Evolutionary conservation across 23 tunicate genomes (phyloP).

Genomic region (Ciona savignyi): DNA sequence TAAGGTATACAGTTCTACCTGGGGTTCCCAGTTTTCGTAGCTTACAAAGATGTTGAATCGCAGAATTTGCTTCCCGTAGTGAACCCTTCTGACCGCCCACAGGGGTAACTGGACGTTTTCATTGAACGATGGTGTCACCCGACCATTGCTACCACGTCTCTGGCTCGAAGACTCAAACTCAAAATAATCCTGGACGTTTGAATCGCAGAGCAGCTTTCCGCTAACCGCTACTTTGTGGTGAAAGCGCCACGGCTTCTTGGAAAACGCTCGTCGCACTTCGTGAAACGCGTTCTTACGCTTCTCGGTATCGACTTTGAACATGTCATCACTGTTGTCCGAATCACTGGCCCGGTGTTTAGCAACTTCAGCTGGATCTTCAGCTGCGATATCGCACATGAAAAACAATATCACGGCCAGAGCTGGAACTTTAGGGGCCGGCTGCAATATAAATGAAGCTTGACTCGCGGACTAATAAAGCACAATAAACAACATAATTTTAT

Average conservation of each 20-base stretch:
- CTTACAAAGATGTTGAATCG: constrained; percentile 61
- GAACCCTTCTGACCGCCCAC: constrained; percentile 76
- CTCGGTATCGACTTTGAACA: not conserved
- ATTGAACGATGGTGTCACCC: not conserved
- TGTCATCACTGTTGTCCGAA: constrained; percentile 1
- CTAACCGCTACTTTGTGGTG: constrained; percentile 71
- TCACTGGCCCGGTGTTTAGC: not conserved
- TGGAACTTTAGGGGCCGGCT: constrained; percentile 16
- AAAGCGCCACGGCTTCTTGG: constrained; percentile 53
- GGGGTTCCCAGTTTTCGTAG: constrained; percentile 56
- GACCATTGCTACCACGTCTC: not conserved
- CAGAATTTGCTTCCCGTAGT: constrained; percentile 56
- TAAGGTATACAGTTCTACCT: constrained; percentile 62
- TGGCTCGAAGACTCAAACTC: constrained; percentile 17
- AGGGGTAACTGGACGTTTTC: constrained; percentile 38
- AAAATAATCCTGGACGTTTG: constrained; percentile 73
- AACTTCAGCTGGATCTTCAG: not conserved
- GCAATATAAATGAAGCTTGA: not conserved
- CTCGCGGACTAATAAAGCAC: not conserved
- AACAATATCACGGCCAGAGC: constrained; percentile 52
- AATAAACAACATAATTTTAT: too few relatives aligned
- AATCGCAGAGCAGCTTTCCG: constrained; percentile 53
- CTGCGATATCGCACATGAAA: constrained; percentile 16
- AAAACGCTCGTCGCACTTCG: constrained; percentile 13
- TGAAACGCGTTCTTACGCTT: constrained; percentile 10